Evolutionary conservation across 1,140 invertebrate genomes (phyloP).

Genomic region (Atta colombica): DNA sequence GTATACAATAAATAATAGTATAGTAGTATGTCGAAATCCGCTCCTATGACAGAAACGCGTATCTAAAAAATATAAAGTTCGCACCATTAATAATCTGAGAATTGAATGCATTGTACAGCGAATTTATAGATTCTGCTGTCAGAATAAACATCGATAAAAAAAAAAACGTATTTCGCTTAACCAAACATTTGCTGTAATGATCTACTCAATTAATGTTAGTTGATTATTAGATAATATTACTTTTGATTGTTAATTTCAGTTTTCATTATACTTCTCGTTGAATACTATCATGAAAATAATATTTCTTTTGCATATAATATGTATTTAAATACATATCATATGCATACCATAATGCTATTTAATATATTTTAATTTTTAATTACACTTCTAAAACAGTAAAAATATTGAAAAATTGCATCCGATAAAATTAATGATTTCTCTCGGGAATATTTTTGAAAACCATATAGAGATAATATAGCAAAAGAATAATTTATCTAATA

Average conservation of each 20-base stretch:
- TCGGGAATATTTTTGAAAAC: not conserved
- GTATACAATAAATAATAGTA: conserved; percentile 48
- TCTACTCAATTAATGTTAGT: conserved; percentile 21
- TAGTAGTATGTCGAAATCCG: conserved; percentile 20
- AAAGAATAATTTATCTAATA: not conserved
- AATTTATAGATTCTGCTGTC: conserved; percentile 31
- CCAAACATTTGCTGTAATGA: not conserved
- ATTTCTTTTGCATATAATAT: not conserved
- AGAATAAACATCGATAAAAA: conserved; percentile 10
- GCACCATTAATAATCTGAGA: conserved; percentile 43
- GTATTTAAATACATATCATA: not conserved
- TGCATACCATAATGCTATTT: not conserved
- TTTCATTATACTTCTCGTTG: not conserved
- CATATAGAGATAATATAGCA: not conserved
- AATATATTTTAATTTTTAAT: not conserved
- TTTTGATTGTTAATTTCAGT: not conserved
- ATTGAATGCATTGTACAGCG: conserved; percentile 29
- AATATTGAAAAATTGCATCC: conserved; percentile 8
- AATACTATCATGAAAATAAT: not conserved
- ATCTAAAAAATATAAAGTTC: conserved; percentile 52
- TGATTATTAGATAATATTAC: not conserved
- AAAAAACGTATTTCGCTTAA: not conserved
- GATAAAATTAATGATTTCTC: not conserved
- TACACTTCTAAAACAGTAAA: not conserved
- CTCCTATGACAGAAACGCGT: conserved; percentile 5